A percentile compares a stretch with the other conserved stretches of the same genome.
Conservation (phyloP, 2,888 invertebrate species). For the Drosophila pegasa region DNA sequence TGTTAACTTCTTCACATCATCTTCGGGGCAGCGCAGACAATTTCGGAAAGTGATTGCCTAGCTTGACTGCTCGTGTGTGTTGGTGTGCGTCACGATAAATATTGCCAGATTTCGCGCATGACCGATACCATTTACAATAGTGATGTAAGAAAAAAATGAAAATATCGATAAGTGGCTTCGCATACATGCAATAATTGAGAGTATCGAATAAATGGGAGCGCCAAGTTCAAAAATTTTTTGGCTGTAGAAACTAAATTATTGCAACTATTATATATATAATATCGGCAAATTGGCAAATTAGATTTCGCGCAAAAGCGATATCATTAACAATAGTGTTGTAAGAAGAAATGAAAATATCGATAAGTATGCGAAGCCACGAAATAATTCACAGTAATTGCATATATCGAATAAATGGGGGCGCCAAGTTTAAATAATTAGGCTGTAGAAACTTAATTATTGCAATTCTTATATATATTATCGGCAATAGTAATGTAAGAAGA, state of each 20-base stretch:
- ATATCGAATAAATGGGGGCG: no score
- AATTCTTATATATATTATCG: no score
- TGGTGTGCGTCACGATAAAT: conserved; percentile 27
- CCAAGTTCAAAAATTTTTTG: background rate
- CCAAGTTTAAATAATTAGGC: no score
- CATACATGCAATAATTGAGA: background rate
- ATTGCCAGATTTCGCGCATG: conserved; percentile 23
- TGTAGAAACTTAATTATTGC: no score
- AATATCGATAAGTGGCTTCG: background rate
- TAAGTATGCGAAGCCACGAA: no score
- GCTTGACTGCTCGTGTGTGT: conserved; percentile 29
- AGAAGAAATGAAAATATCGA: no score
- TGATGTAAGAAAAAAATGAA: background rate
- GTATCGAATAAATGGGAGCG: background rate
- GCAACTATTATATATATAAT: background rate
- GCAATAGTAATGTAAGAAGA: no score
- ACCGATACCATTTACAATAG: background rate
- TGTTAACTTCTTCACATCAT: conserved; percentile 38
- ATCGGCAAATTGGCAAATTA: background rate
- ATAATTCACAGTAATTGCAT: no score
- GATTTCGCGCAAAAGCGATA: conserved; percentile 10
- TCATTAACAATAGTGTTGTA: background rate
- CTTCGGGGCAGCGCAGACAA: conserved; percentile 27
- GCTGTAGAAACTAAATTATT: background rate
- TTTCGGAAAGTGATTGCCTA: conserved; percentile 37